Conservation (phyloP, 2,888 invertebrate species). For the Ypsolopha sequella region DNA sequence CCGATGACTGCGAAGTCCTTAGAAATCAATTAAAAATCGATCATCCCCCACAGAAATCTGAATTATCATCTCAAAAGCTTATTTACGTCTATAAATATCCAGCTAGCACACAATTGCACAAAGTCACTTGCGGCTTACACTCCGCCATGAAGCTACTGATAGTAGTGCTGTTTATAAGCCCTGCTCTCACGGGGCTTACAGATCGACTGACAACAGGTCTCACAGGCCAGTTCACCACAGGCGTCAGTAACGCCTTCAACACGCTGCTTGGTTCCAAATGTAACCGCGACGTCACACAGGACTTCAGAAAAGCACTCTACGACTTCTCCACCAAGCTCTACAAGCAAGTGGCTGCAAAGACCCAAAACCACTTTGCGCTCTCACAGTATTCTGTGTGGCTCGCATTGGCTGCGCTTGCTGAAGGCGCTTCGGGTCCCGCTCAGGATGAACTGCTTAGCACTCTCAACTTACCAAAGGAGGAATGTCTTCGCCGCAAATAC, state of each 20-base stretch:
- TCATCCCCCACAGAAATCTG: too few species aligned
- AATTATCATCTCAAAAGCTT: too few species aligned
- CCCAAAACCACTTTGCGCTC: slow-evolving; percentile 16
- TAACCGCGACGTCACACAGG: slow-evolving; percentile 5
- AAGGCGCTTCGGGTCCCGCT: not conserved
- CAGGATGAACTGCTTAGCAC: not conserved
- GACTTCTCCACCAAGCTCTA: slow-evolving; percentile 10
- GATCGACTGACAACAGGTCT: not conserved
- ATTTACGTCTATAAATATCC: too few species aligned
- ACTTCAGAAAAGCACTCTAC: slow-evolving; percentile 7
- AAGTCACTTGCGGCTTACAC: not conserved
- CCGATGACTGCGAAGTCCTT: too few species aligned
- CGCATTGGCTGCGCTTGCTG: slow-evolving; percentile 16
- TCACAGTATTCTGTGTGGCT: slow-evolving; percentile 23
- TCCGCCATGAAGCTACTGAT: not conserved
- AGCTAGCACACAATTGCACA: not conserved
- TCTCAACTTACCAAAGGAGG: slow-evolving; percentile 10
- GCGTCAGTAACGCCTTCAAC: not conserved
- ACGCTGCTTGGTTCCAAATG: slow-evolving; percentile 1
- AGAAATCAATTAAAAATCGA: too few species aligned
- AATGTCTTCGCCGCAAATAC: slow-evolving; percentile 16
- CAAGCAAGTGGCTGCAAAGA: slow-evolving; percentile 8
- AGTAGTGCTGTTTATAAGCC: not conserved
- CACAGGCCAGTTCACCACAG: not conserved
- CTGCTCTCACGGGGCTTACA: not conserved